Evolutionary conservation across 2,888 invertebrate species (phyloP).

Genomic region (Lydus trimaculatus): DNA sequence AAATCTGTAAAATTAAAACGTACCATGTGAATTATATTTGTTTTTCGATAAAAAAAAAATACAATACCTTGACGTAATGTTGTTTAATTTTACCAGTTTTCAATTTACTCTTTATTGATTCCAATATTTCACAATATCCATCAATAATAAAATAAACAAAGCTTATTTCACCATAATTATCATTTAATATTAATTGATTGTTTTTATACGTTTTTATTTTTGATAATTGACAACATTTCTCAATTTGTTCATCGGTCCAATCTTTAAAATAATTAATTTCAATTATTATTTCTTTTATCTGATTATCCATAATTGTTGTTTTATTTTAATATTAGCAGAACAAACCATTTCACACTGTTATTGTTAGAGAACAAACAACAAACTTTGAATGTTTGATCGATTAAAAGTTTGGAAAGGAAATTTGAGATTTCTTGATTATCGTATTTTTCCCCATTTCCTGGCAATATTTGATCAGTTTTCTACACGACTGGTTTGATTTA

Average conservation of each 20-base stretch:
- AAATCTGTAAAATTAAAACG: slow-evolving; percentile 53
- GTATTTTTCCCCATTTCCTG: too few species aligned
- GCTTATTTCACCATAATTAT: slow-evolving; percentile 10
- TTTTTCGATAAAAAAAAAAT: background rate
- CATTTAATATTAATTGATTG: slow-evolving; percentile 17
- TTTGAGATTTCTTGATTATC: too few species aligned
- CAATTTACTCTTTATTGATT: slow-evolving; percentile 9
- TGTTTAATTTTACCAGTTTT: slow-evolving; percentile 8
- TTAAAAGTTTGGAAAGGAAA: background rate
- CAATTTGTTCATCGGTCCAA: slow-evolving; percentile 17
- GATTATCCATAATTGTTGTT: background rate
- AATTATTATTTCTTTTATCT: background rate
- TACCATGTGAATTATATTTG: background rate
- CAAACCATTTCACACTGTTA: too few species aligned
- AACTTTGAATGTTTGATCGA: background rate
- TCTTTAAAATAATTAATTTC: slow-evolving; percentile 21
- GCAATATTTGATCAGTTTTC: too few species aligned
- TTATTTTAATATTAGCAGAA: background rate
- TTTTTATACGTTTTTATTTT: slow-evolving; percentile 13
- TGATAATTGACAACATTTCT: slow-evolving; percentile 21
- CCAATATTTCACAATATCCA: slow-evolving; percentile 19
- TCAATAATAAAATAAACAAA: slow-evolving; percentile 22
- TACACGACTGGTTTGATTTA: too few species aligned
- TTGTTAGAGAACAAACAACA: background rate
- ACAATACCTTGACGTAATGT: slow-evolving; percentile 17